Conservation (phyloP, 2,888 invertebrate genomes). For the Ophion slaviceki region DNA sequence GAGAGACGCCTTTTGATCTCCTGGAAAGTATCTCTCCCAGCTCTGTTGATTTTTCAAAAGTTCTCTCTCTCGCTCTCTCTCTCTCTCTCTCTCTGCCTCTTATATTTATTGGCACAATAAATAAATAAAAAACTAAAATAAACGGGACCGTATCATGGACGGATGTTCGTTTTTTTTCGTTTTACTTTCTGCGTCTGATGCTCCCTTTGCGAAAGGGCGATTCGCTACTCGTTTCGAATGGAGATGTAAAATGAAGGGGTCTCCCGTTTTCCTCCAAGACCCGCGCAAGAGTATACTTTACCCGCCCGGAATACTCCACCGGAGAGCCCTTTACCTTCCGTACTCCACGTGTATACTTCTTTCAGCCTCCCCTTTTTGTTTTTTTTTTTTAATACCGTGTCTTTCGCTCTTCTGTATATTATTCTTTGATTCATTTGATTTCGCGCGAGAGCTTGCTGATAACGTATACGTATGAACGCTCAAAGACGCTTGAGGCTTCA, state of each 20-base stretch:
- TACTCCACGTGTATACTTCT: background rate
- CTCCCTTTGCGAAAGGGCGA: slow-evolving; percentile 42
- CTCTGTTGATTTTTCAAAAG: slow-evolving; percentile 80
- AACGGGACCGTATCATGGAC: slow-evolving; percentile 5
- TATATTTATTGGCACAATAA: slow-evolving; percentile 75
- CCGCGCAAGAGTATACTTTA: slow-evolving; percentile 1
- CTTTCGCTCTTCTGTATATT: slow-evolving; percentile 21
- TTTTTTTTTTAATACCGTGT: slow-evolving; percentile 26
- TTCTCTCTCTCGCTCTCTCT: background rate
- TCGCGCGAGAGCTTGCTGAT: slow-evolving; percentile 18
- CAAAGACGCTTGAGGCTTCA: slow-evolving; percentile 3
- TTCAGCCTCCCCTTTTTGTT: slow-evolving; percentile 5
- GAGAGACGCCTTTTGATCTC: slow-evolving; percentile 79
- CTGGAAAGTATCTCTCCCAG: slow-evolving; percentile 56
- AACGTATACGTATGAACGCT: slow-evolving; percentile 1
- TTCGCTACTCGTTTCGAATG: slow-evolving; percentile 37
- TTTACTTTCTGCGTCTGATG: slow-evolving; percentile 34
- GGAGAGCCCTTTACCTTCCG: slow-evolving; percentile 31
- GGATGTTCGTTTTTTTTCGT: slow-evolving; percentile 14
- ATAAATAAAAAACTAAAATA: slow-evolving; percentile 60
- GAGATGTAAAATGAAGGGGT: slow-evolving; percentile 42
- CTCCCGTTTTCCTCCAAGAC: slow-evolving; percentile 36
- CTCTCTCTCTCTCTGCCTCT: slow-evolving; percentile 62
- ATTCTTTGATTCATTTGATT: slow-evolving; percentile 31
- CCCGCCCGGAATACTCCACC: slow-evolving; percentile 4